phyloP scores from a whole-genome alignment of 2,113 vertebrate species.

The Cyanocitta stelleri region DNA sequence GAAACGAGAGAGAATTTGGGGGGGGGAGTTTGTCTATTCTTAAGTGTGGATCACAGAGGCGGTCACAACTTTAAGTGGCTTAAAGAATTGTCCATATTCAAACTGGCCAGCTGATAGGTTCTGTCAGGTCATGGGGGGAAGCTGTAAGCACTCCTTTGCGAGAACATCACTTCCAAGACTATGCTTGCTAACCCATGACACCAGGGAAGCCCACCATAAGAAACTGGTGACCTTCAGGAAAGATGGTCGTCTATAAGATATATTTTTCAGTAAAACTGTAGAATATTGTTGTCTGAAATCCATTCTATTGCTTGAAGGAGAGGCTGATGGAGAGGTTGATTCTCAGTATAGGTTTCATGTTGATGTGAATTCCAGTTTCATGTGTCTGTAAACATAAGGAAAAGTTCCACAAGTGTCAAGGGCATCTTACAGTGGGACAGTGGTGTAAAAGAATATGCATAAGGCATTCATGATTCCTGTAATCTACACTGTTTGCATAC shows the following conservation, averaged over 20 bases:
- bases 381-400: neutral
- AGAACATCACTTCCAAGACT: no score
- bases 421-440: neutral
- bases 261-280: neutral
- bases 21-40: no score
- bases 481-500: neutral
- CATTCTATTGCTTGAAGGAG: neutral
- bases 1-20: no score
- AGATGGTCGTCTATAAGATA: neutral
- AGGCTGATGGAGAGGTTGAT: neutral
- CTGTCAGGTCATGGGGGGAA: no score
- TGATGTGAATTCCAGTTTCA: neutral
- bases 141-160: no score
- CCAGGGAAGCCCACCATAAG: neutral
- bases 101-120: no score
- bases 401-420: neutral
- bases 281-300: neutral
- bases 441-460: neutral
- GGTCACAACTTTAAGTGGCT: no score
- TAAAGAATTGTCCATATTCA: no score
- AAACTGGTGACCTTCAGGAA: neutral
- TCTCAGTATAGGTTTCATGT: neutral
- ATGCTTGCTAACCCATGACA: no score
- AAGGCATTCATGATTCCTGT: neutral
- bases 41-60: no score